A percentile compares a stretch with the other conserved stretches of the same genome.
These are phyloP conservation scores for Anguilla japonica DNA, from an alignment of 2,113 vertebrate species.

Conservation along the genomic window DNA sequence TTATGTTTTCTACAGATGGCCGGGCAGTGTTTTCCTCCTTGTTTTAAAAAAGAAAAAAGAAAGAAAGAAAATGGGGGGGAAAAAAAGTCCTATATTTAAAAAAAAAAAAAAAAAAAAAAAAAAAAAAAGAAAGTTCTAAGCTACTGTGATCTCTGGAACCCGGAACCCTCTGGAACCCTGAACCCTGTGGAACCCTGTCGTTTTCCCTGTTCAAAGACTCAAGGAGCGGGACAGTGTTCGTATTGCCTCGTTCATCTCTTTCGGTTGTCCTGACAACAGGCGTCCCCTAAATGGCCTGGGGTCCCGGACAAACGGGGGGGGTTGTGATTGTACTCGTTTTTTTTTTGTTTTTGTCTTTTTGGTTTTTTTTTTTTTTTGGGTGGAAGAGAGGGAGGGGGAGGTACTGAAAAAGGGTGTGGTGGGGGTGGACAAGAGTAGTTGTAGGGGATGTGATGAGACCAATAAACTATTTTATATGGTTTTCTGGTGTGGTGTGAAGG, in stretches of 20 bases:
- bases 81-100: background rate
- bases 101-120: background rate
- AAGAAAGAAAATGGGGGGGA: background rate
- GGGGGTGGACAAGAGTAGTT: conserved; percentile 16
- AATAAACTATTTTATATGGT: conserved; percentile 44
- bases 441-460: conserved; percentile 33
- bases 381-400: background rate
- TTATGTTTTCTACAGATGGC: background rate
- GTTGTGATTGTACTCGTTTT: background rate
- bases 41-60: background rate
- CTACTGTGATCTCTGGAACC: conserved; percentile 7
- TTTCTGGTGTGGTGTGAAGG: conserved; percentile 4
- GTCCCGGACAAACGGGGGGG: background rate
- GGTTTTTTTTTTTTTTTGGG: background rate
- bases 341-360: background rate
- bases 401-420: conserved; percentile 1
- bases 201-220: background rate
- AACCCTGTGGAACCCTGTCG: background rate
- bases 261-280: too few species aligned
- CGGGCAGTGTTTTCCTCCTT: background rate
- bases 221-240: background rate
- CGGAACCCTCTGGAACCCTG: too few species aligned
- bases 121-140: background rate
- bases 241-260: background rate
- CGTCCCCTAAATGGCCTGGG: background rate